These are phyloP conservation scores for Hirtodrosophila confusa DNA, from an alignment of 2,888 invertebrate genomes.

Conservation along the genomic window DNA sequence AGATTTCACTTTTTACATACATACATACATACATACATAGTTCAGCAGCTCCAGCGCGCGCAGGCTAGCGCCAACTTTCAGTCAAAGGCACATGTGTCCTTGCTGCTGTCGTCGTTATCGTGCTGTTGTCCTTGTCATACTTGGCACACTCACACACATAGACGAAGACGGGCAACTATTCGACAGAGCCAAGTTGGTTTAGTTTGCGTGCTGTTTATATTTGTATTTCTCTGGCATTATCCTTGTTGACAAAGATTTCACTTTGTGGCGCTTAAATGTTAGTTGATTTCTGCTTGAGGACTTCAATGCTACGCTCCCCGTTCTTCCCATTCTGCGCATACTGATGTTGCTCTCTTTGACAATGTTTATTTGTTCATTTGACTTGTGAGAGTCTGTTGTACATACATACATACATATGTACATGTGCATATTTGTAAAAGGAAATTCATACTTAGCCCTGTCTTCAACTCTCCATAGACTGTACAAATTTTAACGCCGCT, in stretches of 20 bases:
- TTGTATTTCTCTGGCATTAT: slow-evolving; percentile 81
- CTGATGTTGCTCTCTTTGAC: slow-evolving; percentile 72
- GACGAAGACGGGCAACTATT: slow-evolving; percentile 36
- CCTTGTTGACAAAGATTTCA: slow-evolving; percentile 81
- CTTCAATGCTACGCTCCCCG: slow-evolving; percentile 38
- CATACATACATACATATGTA: not conserved
- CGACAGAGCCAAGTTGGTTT: slow-evolving; percentile 68
- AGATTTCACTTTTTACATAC: slow-evolving; percentile 75
- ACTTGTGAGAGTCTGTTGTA: slow-evolving; percentile 47
- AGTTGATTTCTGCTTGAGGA: slow-evolving; percentile 72
- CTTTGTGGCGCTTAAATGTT: slow-evolving; percentile 82
- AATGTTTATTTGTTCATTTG: slow-evolving; percentile 72
- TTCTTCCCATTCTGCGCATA: not conserved
- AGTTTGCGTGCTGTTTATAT: slow-evolving; percentile 81
- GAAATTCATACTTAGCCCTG: slow-evolving; percentile 56
- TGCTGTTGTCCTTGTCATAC: slow-evolving; percentile 68
- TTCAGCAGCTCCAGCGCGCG: slow-evolving; percentile 29
- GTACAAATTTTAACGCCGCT: slow-evolving; percentile 29
- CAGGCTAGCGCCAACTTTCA: slow-evolving; percentile 40
- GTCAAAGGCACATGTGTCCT: slow-evolving; percentile 42
- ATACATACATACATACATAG: slow-evolving; percentile 1
- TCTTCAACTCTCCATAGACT: slow-evolving; percentile 24
- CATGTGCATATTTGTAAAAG: slow-evolving; percentile 1
- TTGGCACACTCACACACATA: slow-evolving; percentile 28
- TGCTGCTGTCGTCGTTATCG: slow-evolving; percentile 35